Percentiles rank a stretch among this genome's conserved stretches.
These are phyloP conservation scores for Leucophenga maculata DNA, from an alignment of 2,888 invertebrate genomes.

Conservation along the genomic window DNA sequence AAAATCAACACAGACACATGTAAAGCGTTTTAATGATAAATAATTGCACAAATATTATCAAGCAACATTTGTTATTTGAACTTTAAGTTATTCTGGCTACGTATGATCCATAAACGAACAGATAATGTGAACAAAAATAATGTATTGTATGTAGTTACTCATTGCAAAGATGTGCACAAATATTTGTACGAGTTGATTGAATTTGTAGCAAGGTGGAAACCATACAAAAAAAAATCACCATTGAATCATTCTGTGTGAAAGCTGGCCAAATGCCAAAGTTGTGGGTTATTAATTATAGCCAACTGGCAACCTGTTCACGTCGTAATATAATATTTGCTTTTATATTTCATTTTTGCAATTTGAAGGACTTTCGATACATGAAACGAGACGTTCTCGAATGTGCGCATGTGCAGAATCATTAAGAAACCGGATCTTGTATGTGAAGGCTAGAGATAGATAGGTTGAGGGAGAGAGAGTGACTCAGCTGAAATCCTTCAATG, in stretches of 20 bases:
- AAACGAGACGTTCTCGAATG: not conserved
- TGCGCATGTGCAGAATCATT: constrained; percentile 3
- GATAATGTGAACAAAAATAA: not conserved
- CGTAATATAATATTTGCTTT: not conserved
- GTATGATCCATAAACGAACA: not conserved
- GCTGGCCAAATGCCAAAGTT: constrained; percentile 12
- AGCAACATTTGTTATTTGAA: not conserved
- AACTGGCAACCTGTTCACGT: constrained; percentile 11
- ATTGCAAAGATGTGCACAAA: constrained; percentile 9
- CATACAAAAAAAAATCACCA: too few species aligned
- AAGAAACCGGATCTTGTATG: constrained; percentile 9
- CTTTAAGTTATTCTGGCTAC: constrained; percentile 12
- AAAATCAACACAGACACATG: not conserved
- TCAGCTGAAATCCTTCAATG: not conserved
- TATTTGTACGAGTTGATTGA: not conserved
- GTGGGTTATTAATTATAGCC: not conserved
- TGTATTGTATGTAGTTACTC: not conserved
- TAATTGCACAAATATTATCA: not conserved
- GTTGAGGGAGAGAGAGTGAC: too few species aligned
- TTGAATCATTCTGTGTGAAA: not conserved
- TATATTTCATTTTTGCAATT: not conserved
- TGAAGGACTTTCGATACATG: not conserved
- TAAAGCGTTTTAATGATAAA: not conserved
- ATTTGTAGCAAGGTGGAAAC: too few species aligned
- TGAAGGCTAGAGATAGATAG: too few species aligned